Evolutionary conservation across 2,797 vertebrate genomes (phyloP).

Genomic region (Acrocephalus scirpaceus): DNA sequence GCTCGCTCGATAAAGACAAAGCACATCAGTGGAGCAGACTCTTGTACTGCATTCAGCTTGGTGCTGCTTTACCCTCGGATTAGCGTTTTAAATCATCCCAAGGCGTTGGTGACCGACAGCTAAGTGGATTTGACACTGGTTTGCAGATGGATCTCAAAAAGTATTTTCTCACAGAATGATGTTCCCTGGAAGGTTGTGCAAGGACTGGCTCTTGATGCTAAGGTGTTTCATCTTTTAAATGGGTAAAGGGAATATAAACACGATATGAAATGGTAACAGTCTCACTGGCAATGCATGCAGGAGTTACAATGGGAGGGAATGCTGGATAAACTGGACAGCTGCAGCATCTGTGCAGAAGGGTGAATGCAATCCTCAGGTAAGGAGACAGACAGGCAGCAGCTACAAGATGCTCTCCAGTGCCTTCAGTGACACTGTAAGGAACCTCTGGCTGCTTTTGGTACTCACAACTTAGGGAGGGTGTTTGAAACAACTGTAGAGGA

Average conservation of each 20-base stretch:
- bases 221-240: background rate
- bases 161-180: background rate
- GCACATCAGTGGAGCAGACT: background rate
- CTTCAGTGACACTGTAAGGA: background rate
- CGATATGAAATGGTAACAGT: background rate
- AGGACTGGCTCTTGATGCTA: background rate
- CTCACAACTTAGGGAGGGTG: background rate
- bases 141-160: background rate
- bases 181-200: background rate
- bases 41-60: fast-evolving
- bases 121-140: background rate
- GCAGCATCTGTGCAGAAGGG: background rate
- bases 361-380: background rate
- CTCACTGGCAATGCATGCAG: background rate
- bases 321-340: background rate
- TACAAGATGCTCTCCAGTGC: background rate
- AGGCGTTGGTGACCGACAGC: fast-evolving
- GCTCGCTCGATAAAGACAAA: background rate
- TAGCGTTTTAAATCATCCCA: background rate
- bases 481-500: background rate
- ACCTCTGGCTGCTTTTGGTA: background rate
- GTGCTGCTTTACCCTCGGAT: fast-evolving
- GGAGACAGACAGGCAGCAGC: background rate
- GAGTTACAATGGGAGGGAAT: background rate
- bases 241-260: background rate